Conservation (phyloP, 2,113 vertebrate genomes). For the Cephalopholis sonnerati region DNA sequence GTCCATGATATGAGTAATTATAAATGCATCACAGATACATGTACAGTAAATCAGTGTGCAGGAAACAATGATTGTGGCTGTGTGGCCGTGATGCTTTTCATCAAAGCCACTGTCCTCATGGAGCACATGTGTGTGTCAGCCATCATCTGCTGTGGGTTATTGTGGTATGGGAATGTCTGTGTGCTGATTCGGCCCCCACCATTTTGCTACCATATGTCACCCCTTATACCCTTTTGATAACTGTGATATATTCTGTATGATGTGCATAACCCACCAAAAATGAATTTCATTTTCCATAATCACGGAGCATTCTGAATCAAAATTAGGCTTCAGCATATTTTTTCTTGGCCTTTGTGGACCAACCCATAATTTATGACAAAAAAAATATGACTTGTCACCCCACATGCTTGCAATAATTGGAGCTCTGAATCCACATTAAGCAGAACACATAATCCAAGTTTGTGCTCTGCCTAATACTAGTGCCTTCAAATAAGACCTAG, state of each 20-base stretch:
- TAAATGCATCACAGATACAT: constrained; percentile 31
- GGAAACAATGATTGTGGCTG: constrained; percentile 51
- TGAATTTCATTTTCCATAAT: neutral
- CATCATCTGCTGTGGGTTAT: constrained; percentile 78
- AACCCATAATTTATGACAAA: neutral
- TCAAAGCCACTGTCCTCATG: constrained; percentile 70
- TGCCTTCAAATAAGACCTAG: constrained; percentile 13
- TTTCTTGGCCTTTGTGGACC: neutral
- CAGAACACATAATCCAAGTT: constrained; percentile 14
- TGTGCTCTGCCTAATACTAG: neutral
- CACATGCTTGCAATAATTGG: neutral
- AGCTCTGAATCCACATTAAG: constrained; percentile 3
- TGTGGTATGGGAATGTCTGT: constrained; percentile 75
- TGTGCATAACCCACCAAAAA: neutral
- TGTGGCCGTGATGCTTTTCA: constrained; percentile 57
- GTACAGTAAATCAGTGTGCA: constrained; percentile 48
- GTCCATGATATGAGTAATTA: constrained; percentile 27
- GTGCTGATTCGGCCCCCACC: constrained; percentile 59
- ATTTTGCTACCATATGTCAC: constrained; percentile 67
- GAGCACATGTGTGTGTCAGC: constrained; percentile 69
- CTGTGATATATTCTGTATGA: constrained; percentile 23
- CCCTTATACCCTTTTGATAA: constrained; percentile 27
- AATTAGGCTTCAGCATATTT: neutral
- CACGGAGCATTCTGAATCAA: neutral
- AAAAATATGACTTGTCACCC: neutral